Evolutionary conservation across 2,888 invertebrate species (phyloP).

Genomic region (Himalopsyche japonica): DNA sequence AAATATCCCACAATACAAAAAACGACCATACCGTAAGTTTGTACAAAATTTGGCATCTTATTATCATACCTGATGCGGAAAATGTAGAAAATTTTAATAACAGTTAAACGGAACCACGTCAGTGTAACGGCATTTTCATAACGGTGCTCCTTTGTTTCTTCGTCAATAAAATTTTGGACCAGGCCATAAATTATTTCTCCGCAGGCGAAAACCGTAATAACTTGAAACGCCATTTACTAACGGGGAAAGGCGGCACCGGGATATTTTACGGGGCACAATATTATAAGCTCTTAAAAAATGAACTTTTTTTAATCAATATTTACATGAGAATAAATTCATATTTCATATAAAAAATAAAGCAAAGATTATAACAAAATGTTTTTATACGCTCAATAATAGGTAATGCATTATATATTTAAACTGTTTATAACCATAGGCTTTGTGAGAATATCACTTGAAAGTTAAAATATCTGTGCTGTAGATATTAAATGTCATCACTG

Average conservation of each 20-base stretch:
- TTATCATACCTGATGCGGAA: background rate
- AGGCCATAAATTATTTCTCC: constrained; percentile 21
- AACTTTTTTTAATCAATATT: no score
- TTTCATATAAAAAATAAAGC: no score
- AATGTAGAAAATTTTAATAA: constrained; percentile 47
- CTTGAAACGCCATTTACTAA: background rate
- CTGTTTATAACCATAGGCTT: no score
- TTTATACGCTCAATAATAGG: no score
- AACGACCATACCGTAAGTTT: background rate
- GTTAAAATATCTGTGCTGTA: no score
- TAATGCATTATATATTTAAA: no score
- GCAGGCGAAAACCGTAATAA: background rate
- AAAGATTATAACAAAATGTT: no score
- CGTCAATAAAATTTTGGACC: constrained; percentile 22
- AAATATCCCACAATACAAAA: background rate
- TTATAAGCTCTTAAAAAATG: background rate
- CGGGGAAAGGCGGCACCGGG: background rate
- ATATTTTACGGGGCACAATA: background rate
- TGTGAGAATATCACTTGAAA: no score
- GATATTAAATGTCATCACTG: no score
- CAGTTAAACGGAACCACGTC: constrained; percentile 51
- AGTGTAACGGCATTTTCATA: constrained; percentile 22
- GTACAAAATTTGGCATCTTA: background rate
- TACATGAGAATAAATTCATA: no score
- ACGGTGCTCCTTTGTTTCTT: constrained; percentile 25